Conservation (phyloP, 2,113 vertebrate species). For the Anolis carolinensis region DNA sequence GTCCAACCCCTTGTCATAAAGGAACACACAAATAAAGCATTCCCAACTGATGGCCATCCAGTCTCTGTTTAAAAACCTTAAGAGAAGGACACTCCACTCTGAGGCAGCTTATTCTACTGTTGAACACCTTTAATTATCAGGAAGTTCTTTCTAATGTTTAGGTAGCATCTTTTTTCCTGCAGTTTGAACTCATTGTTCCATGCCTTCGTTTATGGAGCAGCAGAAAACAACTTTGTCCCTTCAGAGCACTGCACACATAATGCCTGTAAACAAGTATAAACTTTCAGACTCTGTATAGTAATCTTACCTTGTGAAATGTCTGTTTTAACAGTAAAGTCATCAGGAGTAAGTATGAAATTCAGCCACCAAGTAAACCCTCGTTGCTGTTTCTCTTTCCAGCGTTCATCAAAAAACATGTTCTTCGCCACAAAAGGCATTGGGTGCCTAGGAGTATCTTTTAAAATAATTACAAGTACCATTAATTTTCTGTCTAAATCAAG, state of each 20-base stretch:
- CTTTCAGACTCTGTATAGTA: background rate
- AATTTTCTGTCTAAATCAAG: background rate
- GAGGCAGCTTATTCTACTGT: too few relatives aligned
- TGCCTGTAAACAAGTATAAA: background rate
- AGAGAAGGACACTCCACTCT: too few relatives aligned
- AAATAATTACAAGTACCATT: background rate
- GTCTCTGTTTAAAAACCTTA: too few relatives aligned
- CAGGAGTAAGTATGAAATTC: constrained; percentile 94
- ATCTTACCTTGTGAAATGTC: constrained; percentile 83
- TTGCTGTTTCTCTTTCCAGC: constrained; percentile 97
- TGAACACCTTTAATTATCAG: too few relatives aligned
- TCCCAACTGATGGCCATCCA: too few relatives aligned
- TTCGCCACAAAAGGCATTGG: constrained; percentile 94
- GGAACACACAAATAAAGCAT: too few relatives aligned
- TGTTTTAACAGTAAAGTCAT: constrained; percentile 90
- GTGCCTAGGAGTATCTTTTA: constrained; percentile 88
- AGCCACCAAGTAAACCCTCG: constrained; percentile 94
- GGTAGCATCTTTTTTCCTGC: too few relatives aligned
- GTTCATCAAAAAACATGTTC: constrained; percentile 97
- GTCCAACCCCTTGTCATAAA: too few relatives aligned
- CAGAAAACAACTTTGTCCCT: too few relatives aligned
- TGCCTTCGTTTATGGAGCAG: too few relatives aligned
- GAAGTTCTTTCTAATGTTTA: too few relatives aligned
- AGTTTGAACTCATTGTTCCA: too few relatives aligned
- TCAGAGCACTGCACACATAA: background rate